Base-by-base conservation (phyloP, 2,888 invertebrate genomes). In the Ichneumoninae sp. region DNA sequence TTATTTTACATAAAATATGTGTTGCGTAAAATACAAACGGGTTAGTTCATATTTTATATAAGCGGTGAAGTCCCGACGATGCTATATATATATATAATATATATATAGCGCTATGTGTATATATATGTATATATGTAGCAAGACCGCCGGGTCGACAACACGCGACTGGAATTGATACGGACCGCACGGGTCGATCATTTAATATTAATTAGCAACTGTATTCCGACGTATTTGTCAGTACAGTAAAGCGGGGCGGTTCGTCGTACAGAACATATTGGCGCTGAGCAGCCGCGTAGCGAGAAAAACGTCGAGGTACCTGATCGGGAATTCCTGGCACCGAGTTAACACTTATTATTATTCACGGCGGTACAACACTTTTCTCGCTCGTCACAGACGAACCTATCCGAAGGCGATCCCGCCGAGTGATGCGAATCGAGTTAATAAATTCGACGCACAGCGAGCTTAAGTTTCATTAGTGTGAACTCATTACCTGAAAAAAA, bases 131-230 rank as follows among this genome's bases (percentile, higher is more conserved):
- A 13, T 13, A 13, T 44, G 6, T 44, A 13, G 44, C 16, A 16
- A 47, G 44, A 16, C 16, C 63, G 13, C 33, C n/a, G 7, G 63
- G 63, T 63, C 63, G 63, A 63, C 33, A 30, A 33, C 63, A 33
- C 63, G 33, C 63, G 33, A 63, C n/a, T 63, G 63, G 63, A 63
- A 63, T 63, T 63, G 33, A 63, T n/a, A 63, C 30, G 33, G 16
- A 26, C 30, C 16, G 16, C 13, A 63, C 63, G 33, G 16, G n/a
- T 63, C 63, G 30, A 33, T 63, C 33, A 33, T 63, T 63, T n/a
- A 63, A 63, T 63, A 63, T 63, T 63, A 63, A 63, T 63, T 63
- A 63, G 63, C 63, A 63, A 63, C 63, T 63, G 63, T 63, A 63
- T 30, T 33, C 6, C 22, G 57, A 33, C n/a, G 16, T 63, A 33